Conservation (phyloP, 2,888 invertebrate genomes). For the Cephus sareptanus region DNA sequence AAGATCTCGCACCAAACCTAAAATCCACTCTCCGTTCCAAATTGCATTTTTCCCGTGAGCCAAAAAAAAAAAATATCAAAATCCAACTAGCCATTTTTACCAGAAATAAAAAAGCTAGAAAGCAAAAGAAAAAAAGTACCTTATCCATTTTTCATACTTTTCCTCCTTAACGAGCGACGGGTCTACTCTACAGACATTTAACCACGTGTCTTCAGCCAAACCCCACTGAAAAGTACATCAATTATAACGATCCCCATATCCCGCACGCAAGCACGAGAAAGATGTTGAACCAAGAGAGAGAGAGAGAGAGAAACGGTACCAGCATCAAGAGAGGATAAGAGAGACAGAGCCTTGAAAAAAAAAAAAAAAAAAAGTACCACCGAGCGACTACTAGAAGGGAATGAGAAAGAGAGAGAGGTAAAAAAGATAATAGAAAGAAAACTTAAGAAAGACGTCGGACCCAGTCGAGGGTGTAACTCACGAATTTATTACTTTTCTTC, state of each 20-base stretch:
- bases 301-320: no score
- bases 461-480: slow-evolving; percentile 29
- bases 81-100: neutral
- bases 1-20: neutral
- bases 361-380: no score
- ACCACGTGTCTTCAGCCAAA: neutral
- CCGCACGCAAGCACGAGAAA: neutral
- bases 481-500: slow-evolving; percentile 58
- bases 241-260: neutral
- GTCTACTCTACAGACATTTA: neutral
- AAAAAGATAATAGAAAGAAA: neutral
- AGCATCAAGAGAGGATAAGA: no score
- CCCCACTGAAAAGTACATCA: neutral
- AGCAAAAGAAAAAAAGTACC: neutral
- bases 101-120: neutral
- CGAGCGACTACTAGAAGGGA: no score
- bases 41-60: neutral
- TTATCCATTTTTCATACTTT: neutral
- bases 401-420: neutral
- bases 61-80: neutral
- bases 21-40: neutral
- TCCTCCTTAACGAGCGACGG: neutral
- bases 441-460: neutral
- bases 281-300: neutral
- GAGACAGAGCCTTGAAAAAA: no score